Evolutionary conservation across 2,888 invertebrate species (phyloP).

Genomic region (Heliconius charithonia): DNA sequence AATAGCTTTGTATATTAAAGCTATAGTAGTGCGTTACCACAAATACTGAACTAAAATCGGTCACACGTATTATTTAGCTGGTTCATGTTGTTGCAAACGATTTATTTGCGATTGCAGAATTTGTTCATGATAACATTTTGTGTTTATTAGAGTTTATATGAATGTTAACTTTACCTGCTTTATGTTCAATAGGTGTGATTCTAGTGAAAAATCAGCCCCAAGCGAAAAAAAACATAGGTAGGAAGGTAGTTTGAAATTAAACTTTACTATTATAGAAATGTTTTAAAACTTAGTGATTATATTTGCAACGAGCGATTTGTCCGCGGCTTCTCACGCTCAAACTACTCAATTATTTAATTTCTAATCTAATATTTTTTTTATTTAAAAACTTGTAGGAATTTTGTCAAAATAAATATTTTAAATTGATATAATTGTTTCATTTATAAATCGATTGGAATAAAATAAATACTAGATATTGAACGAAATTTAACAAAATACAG

Average conservation of each 20-base stretch:
- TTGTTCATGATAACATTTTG: conserved; percentile 42
- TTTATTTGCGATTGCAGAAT: conserved; percentile 48
- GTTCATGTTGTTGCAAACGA: conserved; percentile 41
- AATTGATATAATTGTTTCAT: too few species aligned
- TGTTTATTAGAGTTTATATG: neutral
- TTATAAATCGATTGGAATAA: too few species aligned
- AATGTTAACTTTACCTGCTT: neutral
- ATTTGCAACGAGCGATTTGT: too few species aligned
- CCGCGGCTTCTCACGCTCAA: too few species aligned
- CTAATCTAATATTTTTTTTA: too few species aligned
- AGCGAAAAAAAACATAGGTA: neutral
- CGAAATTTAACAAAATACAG: too few species aligned
- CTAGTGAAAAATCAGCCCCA: neutral
- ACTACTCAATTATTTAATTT: too few species aligned
- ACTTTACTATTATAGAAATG: neutral
- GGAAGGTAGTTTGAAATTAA: neutral
- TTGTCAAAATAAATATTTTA: too few species aligned
- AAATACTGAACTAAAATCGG: conserved; percentile 49
- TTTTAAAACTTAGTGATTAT: neutral
- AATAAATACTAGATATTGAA: too few species aligned
- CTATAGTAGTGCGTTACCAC: conserved; percentile 44
- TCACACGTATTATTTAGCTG: conserved; percentile 48
- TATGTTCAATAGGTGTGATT: neutral
- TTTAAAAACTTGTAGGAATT: too few species aligned
- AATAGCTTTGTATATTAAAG: conserved; percentile 45